phyloP scores from a whole-genome alignment of 2,888 invertebrate genomes.

The Neuroscelio doddi region DNA sequence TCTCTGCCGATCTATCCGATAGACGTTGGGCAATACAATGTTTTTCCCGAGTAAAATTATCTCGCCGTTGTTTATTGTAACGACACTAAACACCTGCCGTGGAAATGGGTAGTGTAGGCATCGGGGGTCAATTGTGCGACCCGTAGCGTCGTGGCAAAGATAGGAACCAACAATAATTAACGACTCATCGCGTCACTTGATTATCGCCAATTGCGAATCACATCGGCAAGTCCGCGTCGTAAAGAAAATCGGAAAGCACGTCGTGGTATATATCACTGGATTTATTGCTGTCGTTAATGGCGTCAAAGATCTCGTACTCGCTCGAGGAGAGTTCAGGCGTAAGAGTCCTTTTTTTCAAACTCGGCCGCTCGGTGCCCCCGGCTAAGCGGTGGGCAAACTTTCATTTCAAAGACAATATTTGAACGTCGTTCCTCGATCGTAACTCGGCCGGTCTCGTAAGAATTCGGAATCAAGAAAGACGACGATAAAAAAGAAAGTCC shows the following conservation, averaged over 20 bases:
- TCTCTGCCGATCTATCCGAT: conserved; percentile 1
- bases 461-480: too few species aligned
- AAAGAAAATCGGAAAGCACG: conserved; percentile 47
- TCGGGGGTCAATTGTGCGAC: conserved; percentile 16
- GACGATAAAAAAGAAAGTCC: too few species aligned
- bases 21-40: background rate
- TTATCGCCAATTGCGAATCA: conserved; percentile 56
- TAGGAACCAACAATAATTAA: conserved; percentile 54
- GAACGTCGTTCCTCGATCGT: background rate
- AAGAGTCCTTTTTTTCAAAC: too few species aligned
- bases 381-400: too few species aligned
- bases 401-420: too few species aligned
- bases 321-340: too few species aligned
- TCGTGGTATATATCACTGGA: conserved; percentile 43
- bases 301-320: conserved; percentile 44
- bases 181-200: conserved; percentile 54
- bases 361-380: too few species aligned
- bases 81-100: conserved; percentile 43
- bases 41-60: background rate
- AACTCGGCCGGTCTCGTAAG: background rate
- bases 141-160: conserved; percentile 23
- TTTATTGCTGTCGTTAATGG: conserved; percentile 45
- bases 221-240: conserved; percentile 47
- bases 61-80: conserved; percentile 3
- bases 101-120: conserved; percentile 43